Conservation (phyloP, 2,888 invertebrate genomes). For the Pristionchus japonicus region DNA sequence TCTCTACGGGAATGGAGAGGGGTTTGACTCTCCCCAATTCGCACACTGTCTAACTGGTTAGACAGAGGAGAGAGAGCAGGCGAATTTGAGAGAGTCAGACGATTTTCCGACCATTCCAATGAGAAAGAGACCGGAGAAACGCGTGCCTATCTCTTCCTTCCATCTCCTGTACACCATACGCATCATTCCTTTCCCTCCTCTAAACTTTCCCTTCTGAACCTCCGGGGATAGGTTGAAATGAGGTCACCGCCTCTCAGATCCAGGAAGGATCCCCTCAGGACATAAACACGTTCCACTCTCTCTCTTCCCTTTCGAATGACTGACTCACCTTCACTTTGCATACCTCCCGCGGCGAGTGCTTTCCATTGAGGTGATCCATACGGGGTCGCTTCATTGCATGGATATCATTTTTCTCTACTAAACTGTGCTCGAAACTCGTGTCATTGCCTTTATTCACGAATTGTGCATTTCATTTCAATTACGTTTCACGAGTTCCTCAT, state of each 20-base stretch:
- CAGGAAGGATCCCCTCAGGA: neutral
- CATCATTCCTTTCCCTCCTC: slow-evolving; percentile 25
- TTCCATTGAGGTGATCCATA: neutral
- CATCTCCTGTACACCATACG: neutral
- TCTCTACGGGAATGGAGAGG: neutral
- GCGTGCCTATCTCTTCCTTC: slow-evolving; percentile 4
- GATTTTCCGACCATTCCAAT: too few species aligned
- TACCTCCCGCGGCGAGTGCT: neutral
- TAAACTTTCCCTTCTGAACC: neutral
- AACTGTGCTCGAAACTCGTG: too few species aligned
- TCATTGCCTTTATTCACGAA: neutral
- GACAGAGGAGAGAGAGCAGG: too few species aligned
- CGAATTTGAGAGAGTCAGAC: too few species aligned
- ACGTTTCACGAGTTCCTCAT: neutral
- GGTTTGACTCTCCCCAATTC: too few species aligned
- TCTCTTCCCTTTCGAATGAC: slow-evolving; percentile 9
- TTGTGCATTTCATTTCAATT: neutral
- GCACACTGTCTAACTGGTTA: too few species aligned
- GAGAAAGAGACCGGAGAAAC: neutral
- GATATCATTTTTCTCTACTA: too few species aligned
- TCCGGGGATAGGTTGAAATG: slow-evolving; percentile 2
- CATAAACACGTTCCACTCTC: slow-evolving; percentile 29
- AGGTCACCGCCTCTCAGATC: too few species aligned
- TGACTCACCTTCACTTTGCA: slow-evolving; percentile 16
- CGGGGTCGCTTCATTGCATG: too few species aligned